Conservation (phyloP, 1,140 invertebrate species). For the Rhopalosiphum padi region DNA sequence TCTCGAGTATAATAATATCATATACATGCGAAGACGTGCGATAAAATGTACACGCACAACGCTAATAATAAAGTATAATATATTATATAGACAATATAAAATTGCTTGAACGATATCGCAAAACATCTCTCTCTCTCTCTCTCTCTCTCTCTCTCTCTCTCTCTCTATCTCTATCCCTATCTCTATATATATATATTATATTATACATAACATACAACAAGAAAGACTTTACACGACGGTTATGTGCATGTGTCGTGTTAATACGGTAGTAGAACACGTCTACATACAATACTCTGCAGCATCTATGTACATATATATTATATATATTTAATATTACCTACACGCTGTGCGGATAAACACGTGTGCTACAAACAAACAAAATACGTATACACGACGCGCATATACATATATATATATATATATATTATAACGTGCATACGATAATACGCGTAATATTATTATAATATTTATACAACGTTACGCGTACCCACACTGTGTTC, state of each 20-base stretch:
- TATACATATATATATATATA: neutral
- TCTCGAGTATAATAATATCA: neutral
- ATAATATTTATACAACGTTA: neutral
- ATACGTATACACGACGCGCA: neutral
- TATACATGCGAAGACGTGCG: neutral
- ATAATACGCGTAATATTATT: neutral
- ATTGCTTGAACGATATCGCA: neutral
- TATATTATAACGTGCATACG: neutral
- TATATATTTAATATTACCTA: neutral
- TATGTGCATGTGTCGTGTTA: neutral
- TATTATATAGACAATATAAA: neutral
- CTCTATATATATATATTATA: too few species aligned
- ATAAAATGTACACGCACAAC: neutral
- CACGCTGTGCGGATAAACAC: neutral
- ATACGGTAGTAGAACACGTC: constrained; percentile 4
- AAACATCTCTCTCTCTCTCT: neutral
- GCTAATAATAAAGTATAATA: neutral
- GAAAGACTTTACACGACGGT: neutral
- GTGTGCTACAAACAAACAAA: neutral
- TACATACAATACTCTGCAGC: neutral
- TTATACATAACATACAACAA: too few species aligned
- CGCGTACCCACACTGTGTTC: too few species aligned
- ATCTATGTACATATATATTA: neutral
- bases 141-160: too few species aligned
- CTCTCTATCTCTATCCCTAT: too few species aligned